Evolutionary conservation across 2,113 vertebrate genomes (phyloP).

Genomic region (Cyprinodon tularosa): DNA sequence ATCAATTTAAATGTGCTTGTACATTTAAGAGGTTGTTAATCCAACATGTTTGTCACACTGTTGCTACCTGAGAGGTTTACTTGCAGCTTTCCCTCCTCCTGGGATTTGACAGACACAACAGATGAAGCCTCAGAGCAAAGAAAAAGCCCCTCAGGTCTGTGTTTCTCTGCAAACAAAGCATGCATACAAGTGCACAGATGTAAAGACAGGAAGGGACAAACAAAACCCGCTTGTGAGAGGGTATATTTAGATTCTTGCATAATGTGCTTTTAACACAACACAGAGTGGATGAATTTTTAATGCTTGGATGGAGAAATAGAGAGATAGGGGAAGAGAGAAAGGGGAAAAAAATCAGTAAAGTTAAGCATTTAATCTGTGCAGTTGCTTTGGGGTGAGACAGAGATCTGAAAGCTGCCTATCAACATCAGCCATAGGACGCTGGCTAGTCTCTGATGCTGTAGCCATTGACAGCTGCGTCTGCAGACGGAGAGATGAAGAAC

Average conservation of each 20-base stretch:
- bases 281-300: slow-evolving; percentile 79
- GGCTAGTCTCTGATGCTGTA: slow-evolving; percentile 46
- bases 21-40: slow-evolving; percentile 29
- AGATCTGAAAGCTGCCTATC: slow-evolving; percentile 57
- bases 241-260: slow-evolving; percentile 79
- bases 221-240: slow-evolving; percentile 53
- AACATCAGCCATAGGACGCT: slow-evolving; percentile 40
- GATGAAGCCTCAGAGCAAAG: slow-evolving; percentile 33
- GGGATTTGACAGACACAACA: slow-evolving; percentile 50
- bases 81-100: slow-evolving; percentile 32
- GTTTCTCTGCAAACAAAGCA: slow-evolving; percentile 16
- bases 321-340: slow-evolving; percentile 17
- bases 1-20: slow-evolving; percentile 6
- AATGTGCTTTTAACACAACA: slow-evolving; percentile 81
- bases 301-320: slow-evolving; percentile 50
- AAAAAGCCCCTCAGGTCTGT: slow-evolving; percentile 25
- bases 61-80: slow-evolving; percentile 45
- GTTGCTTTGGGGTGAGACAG: slow-evolving; percentile 66
- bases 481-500: slow-evolving; percentile 33
- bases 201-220: slow-evolving; percentile 64
- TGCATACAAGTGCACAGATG: slow-evolving; percentile 33
- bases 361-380: slow-evolving; percentile 78
- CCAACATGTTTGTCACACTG: slow-evolving; percentile 33
- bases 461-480: slow-evolving; percentile 58
- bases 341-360: slow-evolving; percentile 62